Evolutionary conservation across 2,113 vertebrate species (phyloP).

Genomic region (Falcunculus frontatus): DNA sequence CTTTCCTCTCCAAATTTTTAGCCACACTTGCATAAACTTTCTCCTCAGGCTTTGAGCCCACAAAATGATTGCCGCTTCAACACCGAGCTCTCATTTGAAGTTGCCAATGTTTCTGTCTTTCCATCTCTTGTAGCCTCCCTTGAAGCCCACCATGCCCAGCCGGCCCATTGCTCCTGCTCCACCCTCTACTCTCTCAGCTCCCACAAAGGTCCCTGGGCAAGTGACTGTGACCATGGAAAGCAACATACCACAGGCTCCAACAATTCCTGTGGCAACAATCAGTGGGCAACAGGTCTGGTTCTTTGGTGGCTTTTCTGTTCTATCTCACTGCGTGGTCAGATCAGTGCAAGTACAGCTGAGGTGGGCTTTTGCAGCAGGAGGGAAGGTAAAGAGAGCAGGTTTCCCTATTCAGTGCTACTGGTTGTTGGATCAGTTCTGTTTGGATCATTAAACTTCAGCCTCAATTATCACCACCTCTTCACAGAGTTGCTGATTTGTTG

Average conservation of each 20-base stretch:
- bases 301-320: background rate
- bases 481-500: background rate
- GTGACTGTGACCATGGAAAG: constrained; percentile 93
- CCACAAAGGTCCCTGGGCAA: constrained; percentile 89
- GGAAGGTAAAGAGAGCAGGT: background rate
- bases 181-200: constrained; percentile 83
- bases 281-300: constrained; percentile 90
- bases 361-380: background rate
- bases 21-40: background rate
- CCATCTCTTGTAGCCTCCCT: constrained; percentile 75
- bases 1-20: background rate
- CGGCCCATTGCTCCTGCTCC: constrained; percentile 96
- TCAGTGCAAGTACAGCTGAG: background rate
- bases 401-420: background rate
- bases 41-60: background rate
- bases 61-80: background rate
- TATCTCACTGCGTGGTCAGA: background rate
- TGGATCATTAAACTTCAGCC: background rate
- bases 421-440: background rate
- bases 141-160: constrained; percentile 92
- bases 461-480: background rate
- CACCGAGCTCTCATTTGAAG: background rate
- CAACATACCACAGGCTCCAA: constrained; percentile 86
- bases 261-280: constrained; percentile 97
- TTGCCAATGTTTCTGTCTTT: background rate